Evolutionary conservation across 1,140 invertebrate genomes (phyloP).

Genomic region (Onthophagus taurus): DNA sequence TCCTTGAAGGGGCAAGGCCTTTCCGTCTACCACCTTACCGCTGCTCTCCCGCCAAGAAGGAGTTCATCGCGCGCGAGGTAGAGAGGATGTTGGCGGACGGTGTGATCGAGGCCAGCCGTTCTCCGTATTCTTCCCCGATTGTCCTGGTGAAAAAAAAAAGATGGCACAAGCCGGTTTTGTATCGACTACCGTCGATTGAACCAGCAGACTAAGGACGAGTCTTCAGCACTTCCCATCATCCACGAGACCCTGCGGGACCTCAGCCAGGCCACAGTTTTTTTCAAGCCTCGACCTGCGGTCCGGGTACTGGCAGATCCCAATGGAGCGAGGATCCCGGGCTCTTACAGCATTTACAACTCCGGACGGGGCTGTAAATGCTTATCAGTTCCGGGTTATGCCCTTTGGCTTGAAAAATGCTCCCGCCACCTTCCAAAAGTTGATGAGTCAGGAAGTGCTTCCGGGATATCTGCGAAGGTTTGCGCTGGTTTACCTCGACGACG

Average conservation of each 20-base stretch:
- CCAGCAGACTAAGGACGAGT: constrained; percentile 29
- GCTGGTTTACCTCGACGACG: constrained; percentile 18
- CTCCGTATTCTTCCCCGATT: constrained; percentile 11
- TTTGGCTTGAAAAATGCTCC: constrained; percentile 25
- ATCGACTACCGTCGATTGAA: constrained; percentile 36
- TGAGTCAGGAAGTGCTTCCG: constrained; percentile 15
- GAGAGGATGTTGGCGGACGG: constrained; percentile 14
- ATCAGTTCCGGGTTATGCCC: constrained; percentile 24
- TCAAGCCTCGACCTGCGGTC: constrained; percentile 21
- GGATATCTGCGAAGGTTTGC: constrained; percentile 14
- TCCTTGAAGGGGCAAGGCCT: too few relatives aligned
- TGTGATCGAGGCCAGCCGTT: constrained; percentile 8
- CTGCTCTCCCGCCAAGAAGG: too few relatives aligned
- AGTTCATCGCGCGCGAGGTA: too few relatives aligned
- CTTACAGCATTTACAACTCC: constrained; percentile 27
- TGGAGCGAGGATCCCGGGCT: constrained; percentile 11
- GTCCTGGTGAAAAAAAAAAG: constrained; percentile 20
- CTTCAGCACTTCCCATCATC: constrained; percentile 23
- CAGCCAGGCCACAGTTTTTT: constrained; percentile 15
- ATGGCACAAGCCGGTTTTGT: constrained; percentile 22
- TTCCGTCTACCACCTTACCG: too few relatives aligned
- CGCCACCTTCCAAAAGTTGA: constrained; percentile 19
- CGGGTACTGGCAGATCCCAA: constrained; percentile 27
- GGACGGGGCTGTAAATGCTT: constrained; percentile 11
- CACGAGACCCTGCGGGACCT: constrained; percentile 14